Conservation (phyloP, 2,113 vertebrate genomes). For the Felis chaus region DNA sequence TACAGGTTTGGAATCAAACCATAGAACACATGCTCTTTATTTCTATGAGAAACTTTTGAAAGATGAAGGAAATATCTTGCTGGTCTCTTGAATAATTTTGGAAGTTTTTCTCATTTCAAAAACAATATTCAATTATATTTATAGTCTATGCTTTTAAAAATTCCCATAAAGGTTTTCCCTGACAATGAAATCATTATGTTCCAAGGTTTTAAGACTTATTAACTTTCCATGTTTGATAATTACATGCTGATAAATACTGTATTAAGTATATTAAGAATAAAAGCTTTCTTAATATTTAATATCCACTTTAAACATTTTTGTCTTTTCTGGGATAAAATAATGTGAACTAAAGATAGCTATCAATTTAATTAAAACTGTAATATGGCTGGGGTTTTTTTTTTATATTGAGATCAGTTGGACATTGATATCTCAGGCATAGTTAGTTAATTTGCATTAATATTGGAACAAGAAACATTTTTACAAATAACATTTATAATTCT, state of each 20-base stretch:
- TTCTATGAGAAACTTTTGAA: not conserved
- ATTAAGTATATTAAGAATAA: constrained; percentile 51
- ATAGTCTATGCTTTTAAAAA: not conserved
- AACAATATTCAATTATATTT: not conserved
- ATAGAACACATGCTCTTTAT: not conserved
- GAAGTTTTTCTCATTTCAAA: not conserved
- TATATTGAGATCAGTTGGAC: constrained; percentile 24
- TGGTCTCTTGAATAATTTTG: not conserved
- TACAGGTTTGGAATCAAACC: not conserved
- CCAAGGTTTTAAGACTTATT: constrained; percentile 18
- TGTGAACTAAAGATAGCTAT: constrained; percentile 54
- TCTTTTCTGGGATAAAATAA: constrained; percentile 58
- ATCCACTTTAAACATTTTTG: constrained; percentile 49
- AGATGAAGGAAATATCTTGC: not conserved
- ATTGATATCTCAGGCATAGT: constrained; percentile 38
- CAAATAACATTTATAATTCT: constrained; percentile 24
- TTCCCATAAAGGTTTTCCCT: not conserved
- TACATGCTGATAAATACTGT: not conserved
- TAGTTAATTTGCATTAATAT: constrained; percentile 58
- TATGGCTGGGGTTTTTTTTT: constrained; percentile 27
- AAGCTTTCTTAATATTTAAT: constrained; percentile 29
- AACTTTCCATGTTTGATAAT: constrained; percentile 18
- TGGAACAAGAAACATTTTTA: not conserved
- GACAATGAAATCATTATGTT: not conserved
- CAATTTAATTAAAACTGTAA: constrained; percentile 60